A percentile compares a stretch with the other conserved stretches of the same genome.
phyloP scores from a whole-genome alignment of 2,113 vertebrate genomes.

The Bos javanicus region DNA sequence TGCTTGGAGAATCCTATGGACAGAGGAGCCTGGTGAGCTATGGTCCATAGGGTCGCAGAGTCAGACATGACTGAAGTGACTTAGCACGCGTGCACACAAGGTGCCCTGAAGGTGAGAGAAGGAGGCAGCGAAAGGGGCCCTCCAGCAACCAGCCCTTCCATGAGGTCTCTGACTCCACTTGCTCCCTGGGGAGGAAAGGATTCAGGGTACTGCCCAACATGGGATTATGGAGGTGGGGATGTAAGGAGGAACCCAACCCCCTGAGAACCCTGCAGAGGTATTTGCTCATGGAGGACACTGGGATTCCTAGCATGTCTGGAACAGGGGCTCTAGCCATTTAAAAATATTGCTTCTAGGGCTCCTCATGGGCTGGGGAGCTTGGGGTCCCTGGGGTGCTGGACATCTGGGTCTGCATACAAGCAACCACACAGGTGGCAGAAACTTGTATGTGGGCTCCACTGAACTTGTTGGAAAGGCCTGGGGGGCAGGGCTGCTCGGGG shows the following conservation, averaged over 20 bases:
- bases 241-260: not conserved
- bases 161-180: not conserved
- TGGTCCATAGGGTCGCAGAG: not conserved
- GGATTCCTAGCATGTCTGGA: not conserved
- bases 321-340: not conserved
- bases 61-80: not conserved
- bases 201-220: no score
- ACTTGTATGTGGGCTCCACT: not conserved
- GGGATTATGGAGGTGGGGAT: not conserved
- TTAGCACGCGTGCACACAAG: not conserved
- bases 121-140: not conserved
- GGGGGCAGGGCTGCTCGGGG: not conserved
- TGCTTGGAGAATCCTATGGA: not conserved
- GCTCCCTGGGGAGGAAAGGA: not conserved
- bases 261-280: not conserved
- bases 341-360: not conserved
- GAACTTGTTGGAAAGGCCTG: not conserved
- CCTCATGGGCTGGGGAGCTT: not conserved
- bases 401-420: not conserved
- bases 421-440: not conserved
- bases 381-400: not conserved
- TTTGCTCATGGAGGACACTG: not conserved
- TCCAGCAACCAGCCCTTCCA: not conserved
- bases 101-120: not conserved
- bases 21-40: not conserved